phyloP scores from a whole-genome alignment of 2,888 invertebrate genomes.

The Sicus ferrugineus region DNA sequence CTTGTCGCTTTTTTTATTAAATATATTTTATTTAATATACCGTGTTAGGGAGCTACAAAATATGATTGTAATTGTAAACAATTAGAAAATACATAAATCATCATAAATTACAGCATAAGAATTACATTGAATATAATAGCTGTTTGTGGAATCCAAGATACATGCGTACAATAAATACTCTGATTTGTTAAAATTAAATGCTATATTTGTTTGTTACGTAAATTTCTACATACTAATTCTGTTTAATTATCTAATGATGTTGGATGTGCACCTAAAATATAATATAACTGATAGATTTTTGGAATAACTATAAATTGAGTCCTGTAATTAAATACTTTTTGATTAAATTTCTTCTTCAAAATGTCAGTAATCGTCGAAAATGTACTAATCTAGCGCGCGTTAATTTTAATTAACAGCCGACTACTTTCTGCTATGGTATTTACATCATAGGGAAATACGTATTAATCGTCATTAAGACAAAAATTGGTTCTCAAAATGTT shows the following conservation, averaged over 20 bases:
- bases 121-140: slow-evolving; percentile 17
- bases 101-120: slow-evolving; percentile 33
- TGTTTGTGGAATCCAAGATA: slow-evolving; percentile 16
- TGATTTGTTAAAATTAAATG: too few relatives aligned
- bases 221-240: slow-evolving; percentile 15
- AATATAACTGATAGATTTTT: not conserved
- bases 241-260: slow-evolving; percentile 13
- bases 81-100: slow-evolving; percentile 29
- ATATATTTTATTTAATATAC: slow-evolving; percentile 30
- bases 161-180: slow-evolving; percentile 7
- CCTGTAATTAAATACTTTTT: not conserved
- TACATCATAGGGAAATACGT: slow-evolving; percentile 13
- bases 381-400: not conserved
- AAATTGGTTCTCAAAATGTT: slow-evolving; percentile 1
- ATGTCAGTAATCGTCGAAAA: not conserved
- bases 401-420: not conserved
- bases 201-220: not conserved
- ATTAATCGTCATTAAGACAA: not conserved
- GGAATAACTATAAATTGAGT: not conserved
- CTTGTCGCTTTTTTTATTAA: slow-evolving; percentile 24
- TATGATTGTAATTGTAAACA: slow-evolving; percentile 34
- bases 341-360: not conserved
- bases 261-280: slow-evolving; percentile 1
- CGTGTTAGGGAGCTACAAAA: slow-evolving; percentile 31
- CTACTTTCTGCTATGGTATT: slow-evolving; percentile 20